phyloP scores from a whole-genome alignment of 2,113 vertebrate genomes.

The Gadus chalcogrammus region DNA sequence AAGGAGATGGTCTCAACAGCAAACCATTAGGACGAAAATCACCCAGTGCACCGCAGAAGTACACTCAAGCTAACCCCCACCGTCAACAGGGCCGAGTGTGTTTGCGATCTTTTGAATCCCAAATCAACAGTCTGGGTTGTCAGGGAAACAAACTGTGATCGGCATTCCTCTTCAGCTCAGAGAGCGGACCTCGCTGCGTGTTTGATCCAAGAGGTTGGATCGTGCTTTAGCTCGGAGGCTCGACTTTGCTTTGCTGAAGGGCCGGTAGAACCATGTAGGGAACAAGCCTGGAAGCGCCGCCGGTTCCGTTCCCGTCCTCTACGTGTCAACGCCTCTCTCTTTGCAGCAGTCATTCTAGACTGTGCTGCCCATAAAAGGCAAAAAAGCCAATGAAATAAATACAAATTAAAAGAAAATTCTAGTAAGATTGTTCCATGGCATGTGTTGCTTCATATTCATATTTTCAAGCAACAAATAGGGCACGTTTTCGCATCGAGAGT shows the following conservation, averaged over 20 bases:
- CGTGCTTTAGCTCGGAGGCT: too few species aligned
- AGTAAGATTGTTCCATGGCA: too few species aligned
- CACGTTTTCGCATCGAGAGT: too few species aligned
- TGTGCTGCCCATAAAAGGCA: too few species aligned
- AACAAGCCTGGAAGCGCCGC: not conserved
- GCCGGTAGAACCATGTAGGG: not conserved
- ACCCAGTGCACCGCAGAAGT: constrained; percentile 17
- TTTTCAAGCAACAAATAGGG: too few species aligned
- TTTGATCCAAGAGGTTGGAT: constrained; percentile 16
- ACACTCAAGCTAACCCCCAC: constrained; percentile 26
- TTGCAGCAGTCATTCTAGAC: too few species aligned
- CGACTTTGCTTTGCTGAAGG: too few species aligned
- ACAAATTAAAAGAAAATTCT: too few species aligned
- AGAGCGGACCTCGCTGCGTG: constrained; percentile 9
- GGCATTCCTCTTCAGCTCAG: constrained; percentile 41
- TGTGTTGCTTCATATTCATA: too few species aligned
- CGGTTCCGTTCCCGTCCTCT: too few species aligned
- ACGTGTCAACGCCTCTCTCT: too few species aligned
- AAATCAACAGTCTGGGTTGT: constrained; percentile 38
- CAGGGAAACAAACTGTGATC: constrained; percentile 34
- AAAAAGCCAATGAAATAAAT: too few species aligned
- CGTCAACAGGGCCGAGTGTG: constrained; percentile 46
- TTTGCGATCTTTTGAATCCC: constrained; percentile 37
- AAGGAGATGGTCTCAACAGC: constrained; percentile 41
- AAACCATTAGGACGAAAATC: constrained; percentile 47